phyloP scores from a whole-genome alignment of 1,140 invertebrate genomes.

The Drosophila tsacasi region DNA sequence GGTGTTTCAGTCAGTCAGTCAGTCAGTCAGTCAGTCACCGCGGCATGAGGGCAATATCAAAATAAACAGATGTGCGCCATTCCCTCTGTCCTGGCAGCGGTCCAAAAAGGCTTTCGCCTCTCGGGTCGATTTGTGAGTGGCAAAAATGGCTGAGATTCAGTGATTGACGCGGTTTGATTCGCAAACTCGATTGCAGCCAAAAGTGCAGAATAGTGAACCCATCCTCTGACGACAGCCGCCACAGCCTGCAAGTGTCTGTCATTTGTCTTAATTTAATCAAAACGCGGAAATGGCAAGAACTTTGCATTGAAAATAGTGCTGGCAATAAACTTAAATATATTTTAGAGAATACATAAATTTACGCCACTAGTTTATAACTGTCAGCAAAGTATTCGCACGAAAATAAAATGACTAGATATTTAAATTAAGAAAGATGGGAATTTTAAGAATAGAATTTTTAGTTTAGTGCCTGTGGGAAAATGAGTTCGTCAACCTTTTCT shows the following conservation, averaged over 20 bases:
- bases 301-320: not conserved
- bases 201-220: constrained; percentile 20
- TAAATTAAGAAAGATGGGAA: not conserved
- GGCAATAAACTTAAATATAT: constrained; percentile 4
- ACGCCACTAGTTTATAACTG: constrained; percentile 38
- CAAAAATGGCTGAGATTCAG: constrained; percentile 46
- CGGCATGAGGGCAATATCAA: constrained; percentile 56
- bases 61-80: constrained; percentile 77
- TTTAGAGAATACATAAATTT: constrained; percentile 33
- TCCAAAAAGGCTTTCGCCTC: constrained; percentile 66
- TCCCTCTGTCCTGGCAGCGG: constrained; percentile 54
- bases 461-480: not conserved
- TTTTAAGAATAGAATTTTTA: constrained; percentile 1
- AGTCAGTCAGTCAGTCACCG: constrained; percentile 30
- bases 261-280: constrained; percentile 15
- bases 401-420: not conserved
- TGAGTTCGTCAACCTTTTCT: constrained; percentile 60
- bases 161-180: constrained; percentile 28
- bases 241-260: not conserved
- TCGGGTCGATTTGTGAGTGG: constrained; percentile 35
- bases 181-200: constrained; percentile 6
- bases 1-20: constrained; percentile 10
- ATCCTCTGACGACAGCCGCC: constrained; percentile 1
- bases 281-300: constrained; percentile 6
- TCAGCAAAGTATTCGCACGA: constrained; percentile 25